Evolutionary conservation across 2,797 vertebrate species (phyloP).

Genomic region (Rhabdophis nuchalis): DNA sequence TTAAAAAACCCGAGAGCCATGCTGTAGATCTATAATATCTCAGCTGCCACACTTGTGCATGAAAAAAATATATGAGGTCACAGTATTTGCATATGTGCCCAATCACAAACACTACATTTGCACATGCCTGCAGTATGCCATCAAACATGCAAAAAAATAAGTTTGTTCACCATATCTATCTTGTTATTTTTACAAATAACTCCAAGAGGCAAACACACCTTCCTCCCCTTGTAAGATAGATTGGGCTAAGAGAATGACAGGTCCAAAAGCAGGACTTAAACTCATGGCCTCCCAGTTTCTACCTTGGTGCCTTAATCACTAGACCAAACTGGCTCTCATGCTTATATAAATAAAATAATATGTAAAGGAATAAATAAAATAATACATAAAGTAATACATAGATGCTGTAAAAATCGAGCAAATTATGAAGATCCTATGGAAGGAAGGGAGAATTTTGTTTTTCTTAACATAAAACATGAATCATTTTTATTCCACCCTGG

Average conservation of each 20-base stretch:
- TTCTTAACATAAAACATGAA: background rate
- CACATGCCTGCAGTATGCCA: background rate
- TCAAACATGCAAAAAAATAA: background rate
- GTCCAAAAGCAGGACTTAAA: background rate
- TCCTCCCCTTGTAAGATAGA: background rate
- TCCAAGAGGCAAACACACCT: background rate
- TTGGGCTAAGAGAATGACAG: background rate
- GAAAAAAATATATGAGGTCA: background rate
- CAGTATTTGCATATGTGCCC: background rate
- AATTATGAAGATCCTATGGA: background rate
- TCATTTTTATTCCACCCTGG: background rate
- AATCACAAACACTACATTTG: background rate
- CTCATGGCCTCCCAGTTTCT: background rate
- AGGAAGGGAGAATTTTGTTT: background rate
- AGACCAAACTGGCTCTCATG: background rate
- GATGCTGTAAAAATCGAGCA: background rate
- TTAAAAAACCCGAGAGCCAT: background rate
- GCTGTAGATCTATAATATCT: background rate
- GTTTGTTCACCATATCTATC: background rate
- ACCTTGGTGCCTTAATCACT: background rate
- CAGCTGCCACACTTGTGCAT: background rate
- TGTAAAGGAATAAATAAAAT: background rate
- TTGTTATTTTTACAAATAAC: background rate
- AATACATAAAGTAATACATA: background rate
- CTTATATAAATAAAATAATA: background rate